These are phyloP conservation scores for Heliconius congener DNA, from an alignment of 1,140 invertebrate genomes.

Conservation along the genomic window DNA sequence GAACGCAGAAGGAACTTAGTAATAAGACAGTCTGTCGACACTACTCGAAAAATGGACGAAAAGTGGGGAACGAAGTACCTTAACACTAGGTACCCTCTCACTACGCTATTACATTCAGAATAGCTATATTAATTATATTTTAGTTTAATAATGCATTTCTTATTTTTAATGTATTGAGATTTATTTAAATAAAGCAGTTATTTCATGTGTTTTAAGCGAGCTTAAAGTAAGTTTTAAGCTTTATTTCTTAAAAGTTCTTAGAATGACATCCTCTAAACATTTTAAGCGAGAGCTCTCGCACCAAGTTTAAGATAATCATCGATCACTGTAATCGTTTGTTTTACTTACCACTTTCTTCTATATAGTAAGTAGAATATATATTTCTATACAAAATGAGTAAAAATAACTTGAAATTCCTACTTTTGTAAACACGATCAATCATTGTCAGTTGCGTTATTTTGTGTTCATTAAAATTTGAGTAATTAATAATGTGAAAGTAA, in stretches of 20 bases:
- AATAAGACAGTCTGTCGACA: too few relatives aligned
- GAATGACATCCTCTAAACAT: not conserved
- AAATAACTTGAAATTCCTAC: slow-evolving; percentile 1
- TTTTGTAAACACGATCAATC: slow-evolving; percentile 18
- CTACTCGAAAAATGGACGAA: too few relatives aligned
- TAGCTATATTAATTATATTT: too few relatives aligned
- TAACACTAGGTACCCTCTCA: too few relatives aligned
- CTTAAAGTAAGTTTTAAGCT: not conserved
- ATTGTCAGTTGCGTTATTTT: slow-evolving; percentile 20
- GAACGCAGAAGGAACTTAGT: too few relatives aligned
- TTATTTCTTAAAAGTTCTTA: not conserved
- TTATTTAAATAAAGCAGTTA: not conserved
- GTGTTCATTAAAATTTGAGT: slow-evolving; percentile 12
- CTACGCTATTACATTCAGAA: too few relatives aligned
- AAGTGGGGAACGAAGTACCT: too few relatives aligned
- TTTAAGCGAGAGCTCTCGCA: not conserved
- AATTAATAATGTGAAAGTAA: slow-evolving; percentile 21
- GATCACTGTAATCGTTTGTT: slow-evolving; percentile 1
- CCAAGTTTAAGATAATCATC: slow-evolving; percentile 11
- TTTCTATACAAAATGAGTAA: not conserved
- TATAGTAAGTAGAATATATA: not conserved
- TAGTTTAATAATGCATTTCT: too few relatives aligned
- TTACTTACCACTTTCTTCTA: slow-evolving; percentile 1
- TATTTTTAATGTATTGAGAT: too few relatives aligned
- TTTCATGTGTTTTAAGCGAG: not conserved